Conservation (phyloP, 2,113 vertebrate species). For the Pontoporia blainvillei region DNA sequence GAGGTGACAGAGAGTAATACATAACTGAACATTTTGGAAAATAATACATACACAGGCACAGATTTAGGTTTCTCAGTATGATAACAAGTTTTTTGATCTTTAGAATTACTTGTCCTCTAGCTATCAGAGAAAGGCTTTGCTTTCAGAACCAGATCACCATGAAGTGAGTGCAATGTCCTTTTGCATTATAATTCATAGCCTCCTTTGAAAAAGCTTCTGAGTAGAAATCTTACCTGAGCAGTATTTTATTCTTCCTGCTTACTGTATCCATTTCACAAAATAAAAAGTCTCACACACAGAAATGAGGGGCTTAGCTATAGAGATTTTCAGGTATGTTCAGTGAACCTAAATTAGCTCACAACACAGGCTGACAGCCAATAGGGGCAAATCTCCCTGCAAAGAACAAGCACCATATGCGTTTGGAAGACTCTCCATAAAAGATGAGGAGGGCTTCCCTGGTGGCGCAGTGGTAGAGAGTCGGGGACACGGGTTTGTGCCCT, state of each 20-base stretch:
- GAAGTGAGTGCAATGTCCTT: neutral
- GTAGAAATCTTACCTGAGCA: neutral
- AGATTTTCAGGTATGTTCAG: neutral
- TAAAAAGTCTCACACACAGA: conserved; percentile 9
- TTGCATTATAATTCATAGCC: neutral
- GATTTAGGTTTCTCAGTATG: neutral
- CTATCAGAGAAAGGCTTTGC: neutral
- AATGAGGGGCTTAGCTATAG: neutral
- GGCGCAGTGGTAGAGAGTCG: no score
- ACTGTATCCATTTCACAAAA: neutral
- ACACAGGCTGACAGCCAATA: neutral
- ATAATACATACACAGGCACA: neutral
- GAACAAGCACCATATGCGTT: neutral
- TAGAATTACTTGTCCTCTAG: neutral
- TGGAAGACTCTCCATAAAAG: neutral
- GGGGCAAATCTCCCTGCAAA: neutral
- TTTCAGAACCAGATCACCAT: neutral
- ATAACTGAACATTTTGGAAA: neutral
- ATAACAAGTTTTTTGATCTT: neutral
- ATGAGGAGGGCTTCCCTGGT: neutral
- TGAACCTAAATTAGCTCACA: neutral
- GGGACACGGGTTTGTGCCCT: no score
- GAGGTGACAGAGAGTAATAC: neutral
- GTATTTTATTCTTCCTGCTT: conserved; percentile 26
- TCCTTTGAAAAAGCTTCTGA: conserved; percentile 25